Conservation (phyloP, 2,113 vertebrate species). For the Xiphias gladius region DNA sequence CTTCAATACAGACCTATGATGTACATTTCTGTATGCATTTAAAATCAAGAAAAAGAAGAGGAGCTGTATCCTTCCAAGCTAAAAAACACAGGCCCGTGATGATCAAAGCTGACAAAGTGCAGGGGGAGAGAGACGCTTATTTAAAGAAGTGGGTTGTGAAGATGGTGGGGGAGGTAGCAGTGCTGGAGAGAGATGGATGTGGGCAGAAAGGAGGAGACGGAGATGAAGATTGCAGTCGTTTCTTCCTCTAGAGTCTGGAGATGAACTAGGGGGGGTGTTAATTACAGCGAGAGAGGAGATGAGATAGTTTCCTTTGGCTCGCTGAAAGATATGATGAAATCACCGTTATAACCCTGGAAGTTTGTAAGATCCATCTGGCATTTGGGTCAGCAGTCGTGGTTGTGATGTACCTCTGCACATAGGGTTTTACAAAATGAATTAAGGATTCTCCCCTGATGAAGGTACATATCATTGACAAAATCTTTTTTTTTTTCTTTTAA, state of each 20-base stretch:
- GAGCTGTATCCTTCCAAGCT: constrained; percentile 37
- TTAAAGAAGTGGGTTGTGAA: constrained; percentile 38
- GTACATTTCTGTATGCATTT: neutral
- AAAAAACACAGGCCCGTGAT: neutral
- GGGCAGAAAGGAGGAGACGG: constrained; percentile 46
- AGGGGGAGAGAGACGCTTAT: neutral
- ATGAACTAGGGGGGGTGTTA: constrained; percentile 7
- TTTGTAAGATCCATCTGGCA: constrained; percentile 30
- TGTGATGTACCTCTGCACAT: constrained; percentile 5
- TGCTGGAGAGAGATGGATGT: constrained; percentile 36
- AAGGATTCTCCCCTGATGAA: neutral
- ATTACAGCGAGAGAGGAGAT: constrained; percentile 33
- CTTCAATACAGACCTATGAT: neutral
- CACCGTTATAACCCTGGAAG: constrained; percentile 23
- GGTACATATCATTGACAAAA: neutral
- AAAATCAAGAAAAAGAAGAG: neutral
- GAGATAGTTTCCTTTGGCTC: constrained; percentile 45
- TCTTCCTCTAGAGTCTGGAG: constrained; percentile 41
- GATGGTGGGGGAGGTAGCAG: constrained; percentile 39
- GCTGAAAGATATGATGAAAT: constrained; percentile 48
- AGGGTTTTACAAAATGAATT: neutral
- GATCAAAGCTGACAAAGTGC: constrained; percentile 20
- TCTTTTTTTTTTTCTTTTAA: neutral
- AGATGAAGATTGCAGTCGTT: constrained; percentile 33
- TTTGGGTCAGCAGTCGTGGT: constrained; percentile 7